Percentiles rank a stretch among this genome's conserved stretches.
These are phyloP conservation scores for Sinocyclocheilus rhinocerous DNA, from an alignment of 2,113 vertebrate genomes.

Conservation along the genomic window DNA sequence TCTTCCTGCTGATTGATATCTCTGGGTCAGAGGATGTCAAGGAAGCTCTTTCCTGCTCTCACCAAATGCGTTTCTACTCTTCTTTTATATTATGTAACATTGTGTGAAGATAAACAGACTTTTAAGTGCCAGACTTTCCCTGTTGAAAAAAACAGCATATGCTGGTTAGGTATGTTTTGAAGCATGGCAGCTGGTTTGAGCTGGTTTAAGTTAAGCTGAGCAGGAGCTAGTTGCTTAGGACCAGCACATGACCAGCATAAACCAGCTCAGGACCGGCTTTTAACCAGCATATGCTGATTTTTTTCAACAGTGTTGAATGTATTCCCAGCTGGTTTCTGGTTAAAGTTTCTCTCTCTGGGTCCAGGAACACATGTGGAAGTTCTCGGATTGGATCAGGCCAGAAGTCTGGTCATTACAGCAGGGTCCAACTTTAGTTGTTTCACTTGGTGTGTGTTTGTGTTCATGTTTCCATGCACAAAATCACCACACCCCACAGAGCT, in stretches of 20 bases:
- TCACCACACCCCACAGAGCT: conserved; percentile 35
- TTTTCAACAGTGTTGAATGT: conserved; percentile 22
- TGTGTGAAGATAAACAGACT: conserved; percentile 45
- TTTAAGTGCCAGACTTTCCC: conserved; percentile 43
- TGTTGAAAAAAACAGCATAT: too few relatives aligned
- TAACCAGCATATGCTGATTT: too few relatives aligned
- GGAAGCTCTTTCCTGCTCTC: conserved; percentile 28
- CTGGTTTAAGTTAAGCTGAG: too few relatives aligned
- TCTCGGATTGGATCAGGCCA: conserved; percentile 64
- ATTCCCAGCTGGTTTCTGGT: conserved; percentile 55
- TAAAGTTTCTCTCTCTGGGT: not conserved
- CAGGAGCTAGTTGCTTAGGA: too few relatives aligned
- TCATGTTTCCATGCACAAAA: conserved; percentile 22
- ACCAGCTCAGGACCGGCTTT: too few relatives aligned
- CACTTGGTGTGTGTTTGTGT: conserved; percentile 21
- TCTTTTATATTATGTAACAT: conserved; percentile 1
- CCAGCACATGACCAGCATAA: too few relatives aligned
- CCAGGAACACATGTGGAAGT: conserved; percentile 69
- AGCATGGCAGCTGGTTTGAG: too few relatives aligned
- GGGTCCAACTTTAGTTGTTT: conserved; percentile 28
- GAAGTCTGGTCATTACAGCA: conserved; percentile 56
- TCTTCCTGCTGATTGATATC: conserved; percentile 56
- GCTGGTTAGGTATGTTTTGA: too few relatives aligned
- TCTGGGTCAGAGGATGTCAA: conserved; percentile 22
- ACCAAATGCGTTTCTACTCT: not conserved